A percentile compares a stretch with the other conserved stretches of the same genome.
phyloP scores from a whole-genome alignment of 1,140 invertebrate genomes.

The Carposina sasakii region DNA sequence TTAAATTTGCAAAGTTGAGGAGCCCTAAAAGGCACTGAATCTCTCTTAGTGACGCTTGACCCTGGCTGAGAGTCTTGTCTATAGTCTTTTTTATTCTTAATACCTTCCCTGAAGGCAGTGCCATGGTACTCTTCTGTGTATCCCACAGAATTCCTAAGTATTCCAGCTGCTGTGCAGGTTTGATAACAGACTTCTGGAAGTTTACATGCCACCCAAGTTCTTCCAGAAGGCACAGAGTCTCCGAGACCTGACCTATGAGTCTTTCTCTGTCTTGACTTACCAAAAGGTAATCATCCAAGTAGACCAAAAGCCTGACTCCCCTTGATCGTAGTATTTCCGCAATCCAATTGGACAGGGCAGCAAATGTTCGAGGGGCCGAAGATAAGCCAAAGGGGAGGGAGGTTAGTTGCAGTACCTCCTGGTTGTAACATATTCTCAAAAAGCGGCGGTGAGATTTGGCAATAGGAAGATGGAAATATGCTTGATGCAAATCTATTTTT shows the following conservation, averaged over 20 bases:
- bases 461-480: too few relatives aligned
- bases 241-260: background rate
- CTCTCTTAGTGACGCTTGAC: background rate
- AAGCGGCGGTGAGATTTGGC: constrained; percentile 28
- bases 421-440: constrained; percentile 11
- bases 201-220: constrained; percentile 5
- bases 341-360: constrained; percentile 31
- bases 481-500: too few relatives aligned
- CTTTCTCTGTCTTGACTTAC: constrained; percentile 10
- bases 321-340: constrained; percentile 12
- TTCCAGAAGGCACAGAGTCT: background rate
- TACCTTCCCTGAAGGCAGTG: constrained; percentile 5
- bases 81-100: constrained; percentile 2
- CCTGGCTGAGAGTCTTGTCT: background rate
- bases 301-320: constrained; percentile 22
- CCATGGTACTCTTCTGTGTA: constrained; percentile 11
- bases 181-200: constrained; percentile 17
- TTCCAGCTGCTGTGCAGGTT: constrained; percentile 10
- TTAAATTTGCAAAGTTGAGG: constrained; percentile 14
- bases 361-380: constrained; percentile 26
- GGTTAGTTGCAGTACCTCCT: constrained; percentile 21
- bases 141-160: constrained; percentile 23
- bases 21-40: constrained; percentile 7
- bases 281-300: constrained; percentile 26
- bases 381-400: constrained; percentile 34